Percentiles rank a stretch among this genome's conserved stretches.
Conservation (phyloP, 1,140 invertebrate genomes). For the Pseudomyrmex pallidus region DNA sequence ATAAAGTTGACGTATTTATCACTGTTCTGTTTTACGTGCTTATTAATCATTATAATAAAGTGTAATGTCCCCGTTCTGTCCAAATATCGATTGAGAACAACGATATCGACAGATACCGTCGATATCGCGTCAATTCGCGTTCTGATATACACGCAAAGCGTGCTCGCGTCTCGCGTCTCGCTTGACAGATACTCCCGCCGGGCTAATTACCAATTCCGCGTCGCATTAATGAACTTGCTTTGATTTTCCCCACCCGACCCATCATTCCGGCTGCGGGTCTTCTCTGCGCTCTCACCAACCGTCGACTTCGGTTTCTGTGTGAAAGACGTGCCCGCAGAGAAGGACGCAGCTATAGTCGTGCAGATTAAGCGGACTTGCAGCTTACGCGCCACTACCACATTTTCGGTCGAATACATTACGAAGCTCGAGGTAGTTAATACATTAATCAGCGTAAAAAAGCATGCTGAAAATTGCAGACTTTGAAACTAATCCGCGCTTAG, state of each 20-base stretch:
- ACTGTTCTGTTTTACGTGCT: not conserved
- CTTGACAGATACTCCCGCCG: slow-evolving; percentile 26
- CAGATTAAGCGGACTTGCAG: slow-evolving; percentile 17
- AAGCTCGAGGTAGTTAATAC: slow-evolving; percentile 24
- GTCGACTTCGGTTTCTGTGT: slow-evolving; percentile 8
- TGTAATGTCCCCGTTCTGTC: not conserved
- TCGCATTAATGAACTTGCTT: slow-evolving; percentile 52
- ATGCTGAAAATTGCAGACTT: slow-evolving; percentile 5
- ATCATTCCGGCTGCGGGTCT: not conserved
- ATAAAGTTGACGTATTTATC: not conserved
- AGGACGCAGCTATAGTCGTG: slow-evolving; percentile 2
- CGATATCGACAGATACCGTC: not conserved
- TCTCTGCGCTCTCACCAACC: slow-evolving; percentile 8
- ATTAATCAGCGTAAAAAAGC: slow-evolving; percentile 23
- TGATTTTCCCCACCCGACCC: slow-evolving; percentile 19
- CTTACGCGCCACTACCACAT: slow-evolving; percentile 2
- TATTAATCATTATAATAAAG: not conserved
- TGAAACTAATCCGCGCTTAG: not conserved
- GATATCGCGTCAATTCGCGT: not conserved
- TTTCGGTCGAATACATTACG: slow-evolving; percentile 28
- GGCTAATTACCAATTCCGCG: slow-evolving; percentile 44
- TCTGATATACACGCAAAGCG: not conserved
- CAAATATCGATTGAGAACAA: not conserved
- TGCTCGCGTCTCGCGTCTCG: slow-evolving; percentile 6
- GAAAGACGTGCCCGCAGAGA: not conserved